phyloP scores from a whole-genome alignment of 2,888 invertebrate species.

The Hylaea fasciaria region DNA sequence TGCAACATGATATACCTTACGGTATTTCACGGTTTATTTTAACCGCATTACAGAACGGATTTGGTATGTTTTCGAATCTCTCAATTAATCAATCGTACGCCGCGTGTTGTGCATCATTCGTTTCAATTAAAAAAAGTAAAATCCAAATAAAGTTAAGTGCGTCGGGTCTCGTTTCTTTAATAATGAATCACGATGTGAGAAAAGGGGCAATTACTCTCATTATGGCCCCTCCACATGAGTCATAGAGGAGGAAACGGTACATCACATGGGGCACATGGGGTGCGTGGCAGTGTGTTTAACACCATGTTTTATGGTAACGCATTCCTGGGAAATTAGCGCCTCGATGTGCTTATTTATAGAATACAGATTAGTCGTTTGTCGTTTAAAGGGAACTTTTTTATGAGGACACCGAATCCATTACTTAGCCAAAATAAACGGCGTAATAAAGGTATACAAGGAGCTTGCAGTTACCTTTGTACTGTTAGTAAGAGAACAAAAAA shows the following conservation, averaged over 20 bases:
- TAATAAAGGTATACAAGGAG: too few species aligned
- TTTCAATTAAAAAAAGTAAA: slow-evolving; percentile 73
- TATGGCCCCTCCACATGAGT: slow-evolving; percentile 68
- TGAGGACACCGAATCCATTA: neutral
- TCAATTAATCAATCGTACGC: slow-evolving; percentile 60
- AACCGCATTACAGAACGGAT: slow-evolving; percentile 39
- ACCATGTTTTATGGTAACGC: slow-evolving; percentile 45
- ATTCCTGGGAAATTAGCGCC: slow-evolving; percentile 42
- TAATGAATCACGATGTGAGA: slow-evolving; percentile 82
- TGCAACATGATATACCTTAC: slow-evolving; percentile 36
- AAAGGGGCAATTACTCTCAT: slow-evolving; percentile 79
- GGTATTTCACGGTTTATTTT: slow-evolving; percentile 45
- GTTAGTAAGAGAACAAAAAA: too few species aligned
- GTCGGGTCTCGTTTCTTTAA: slow-evolving; percentile 63
- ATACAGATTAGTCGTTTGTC: slow-evolving; percentile 20
- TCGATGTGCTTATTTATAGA: slow-evolving; percentile 22
- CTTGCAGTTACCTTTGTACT: too few species aligned
- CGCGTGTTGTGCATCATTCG: slow-evolving; percentile 53
- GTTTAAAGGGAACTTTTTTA: slow-evolving; percentile 3
- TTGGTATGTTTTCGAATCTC: slow-evolving; percentile 52
- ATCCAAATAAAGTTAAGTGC: slow-evolving; percentile 68
- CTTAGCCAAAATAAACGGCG: neutral
- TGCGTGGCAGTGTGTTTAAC: slow-evolving; percentile 41
- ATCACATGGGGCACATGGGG: slow-evolving; percentile 50
- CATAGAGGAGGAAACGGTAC: slow-evolving; percentile 62